Conservation (phyloP, 2,888 invertebrate genomes). For the Polyploca ridens region DNA sequence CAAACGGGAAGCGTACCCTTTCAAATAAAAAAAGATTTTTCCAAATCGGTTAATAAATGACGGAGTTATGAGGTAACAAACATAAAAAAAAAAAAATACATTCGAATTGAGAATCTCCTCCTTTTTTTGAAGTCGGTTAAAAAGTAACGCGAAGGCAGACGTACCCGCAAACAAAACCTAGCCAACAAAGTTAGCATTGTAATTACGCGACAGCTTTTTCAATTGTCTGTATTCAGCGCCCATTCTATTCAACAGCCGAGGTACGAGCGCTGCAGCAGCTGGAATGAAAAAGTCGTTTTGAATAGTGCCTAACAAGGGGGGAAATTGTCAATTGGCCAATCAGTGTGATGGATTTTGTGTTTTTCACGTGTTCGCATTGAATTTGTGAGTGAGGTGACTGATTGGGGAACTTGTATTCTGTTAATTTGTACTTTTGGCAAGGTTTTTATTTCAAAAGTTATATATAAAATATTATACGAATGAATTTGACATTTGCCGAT, state of each 20-base stretch:
- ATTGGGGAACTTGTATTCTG: background rate
- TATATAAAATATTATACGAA: too few relatives aligned
- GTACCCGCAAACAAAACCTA: conserved; percentile 10
- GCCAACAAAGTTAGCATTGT: conserved; percentile 8
- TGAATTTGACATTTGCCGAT: too few relatives aligned
- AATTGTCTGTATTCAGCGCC: conserved; percentile 6
- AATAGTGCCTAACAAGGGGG: conserved; percentile 12
- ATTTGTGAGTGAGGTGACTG: background rate
- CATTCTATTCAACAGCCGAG: conserved; percentile 5
- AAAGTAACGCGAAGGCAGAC: background rate
- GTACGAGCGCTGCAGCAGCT: background rate
- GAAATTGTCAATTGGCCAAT: conserved; percentile 51
- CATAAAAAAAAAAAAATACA: too few relatives aligned
- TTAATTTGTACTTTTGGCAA: too few relatives aligned
- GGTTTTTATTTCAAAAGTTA: background rate
- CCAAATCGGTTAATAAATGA: too few relatives aligned
- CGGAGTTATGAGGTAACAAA: too few relatives aligned
- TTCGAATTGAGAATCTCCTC: too few relatives aligned
- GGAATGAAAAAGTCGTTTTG: background rate
- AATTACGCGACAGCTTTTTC: conserved; percentile 9
- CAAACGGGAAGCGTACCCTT: too few relatives aligned
- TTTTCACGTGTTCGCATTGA: background rate
- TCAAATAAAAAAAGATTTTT: too few relatives aligned
- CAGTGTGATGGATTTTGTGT: conserved; percentile 49
- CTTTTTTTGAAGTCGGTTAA: too few relatives aligned